phyloP scores from a whole-genome alignment of 2,888 invertebrate genomes.

The Harmothoe impar region DNA sequence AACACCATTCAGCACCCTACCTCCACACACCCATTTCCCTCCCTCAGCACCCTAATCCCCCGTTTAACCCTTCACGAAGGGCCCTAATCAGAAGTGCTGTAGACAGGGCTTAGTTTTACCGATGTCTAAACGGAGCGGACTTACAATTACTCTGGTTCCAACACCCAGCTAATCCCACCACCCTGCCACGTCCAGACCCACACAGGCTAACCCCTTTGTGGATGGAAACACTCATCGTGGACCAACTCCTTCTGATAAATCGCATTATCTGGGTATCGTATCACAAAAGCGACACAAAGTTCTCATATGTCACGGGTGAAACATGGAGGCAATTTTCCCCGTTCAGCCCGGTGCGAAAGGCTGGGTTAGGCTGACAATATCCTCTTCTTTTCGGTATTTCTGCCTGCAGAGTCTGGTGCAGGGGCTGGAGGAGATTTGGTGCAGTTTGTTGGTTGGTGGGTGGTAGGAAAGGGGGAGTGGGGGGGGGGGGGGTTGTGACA shows the following conservation, averaged over 20 bases:
- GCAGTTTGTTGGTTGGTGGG: too few species aligned
- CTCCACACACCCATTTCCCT: neutral
- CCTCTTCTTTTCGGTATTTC: neutral
- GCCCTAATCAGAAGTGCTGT: neutral
- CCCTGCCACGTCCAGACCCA: too few species aligned
- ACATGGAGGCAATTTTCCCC: neutral
- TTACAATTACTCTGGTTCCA: neutral
- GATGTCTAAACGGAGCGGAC: neutral
- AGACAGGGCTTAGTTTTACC: neutral
- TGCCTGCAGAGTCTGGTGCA: too few species aligned
- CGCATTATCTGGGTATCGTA: too few species aligned
- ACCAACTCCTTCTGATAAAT: too few species aligned
- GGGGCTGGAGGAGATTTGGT: too few species aligned
- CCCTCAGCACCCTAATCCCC: neutral
- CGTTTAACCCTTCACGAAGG: neutral
- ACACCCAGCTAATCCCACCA: neutral
- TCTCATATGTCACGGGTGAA: too few species aligned
- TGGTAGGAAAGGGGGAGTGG: neutral
- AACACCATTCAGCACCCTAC: neutral
- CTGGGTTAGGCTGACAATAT: neutral
- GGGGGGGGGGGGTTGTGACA: too few species aligned
- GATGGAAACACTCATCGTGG: too few species aligned
- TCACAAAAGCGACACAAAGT: too few species aligned
- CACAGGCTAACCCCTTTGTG: too few species aligned
- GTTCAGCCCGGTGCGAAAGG: neutral